Evolutionary conservation across 1,140 invertebrate species (phyloP), one percentile per base, ranked within the genome.

Genomic region (Pomacea maculata): DNA sequence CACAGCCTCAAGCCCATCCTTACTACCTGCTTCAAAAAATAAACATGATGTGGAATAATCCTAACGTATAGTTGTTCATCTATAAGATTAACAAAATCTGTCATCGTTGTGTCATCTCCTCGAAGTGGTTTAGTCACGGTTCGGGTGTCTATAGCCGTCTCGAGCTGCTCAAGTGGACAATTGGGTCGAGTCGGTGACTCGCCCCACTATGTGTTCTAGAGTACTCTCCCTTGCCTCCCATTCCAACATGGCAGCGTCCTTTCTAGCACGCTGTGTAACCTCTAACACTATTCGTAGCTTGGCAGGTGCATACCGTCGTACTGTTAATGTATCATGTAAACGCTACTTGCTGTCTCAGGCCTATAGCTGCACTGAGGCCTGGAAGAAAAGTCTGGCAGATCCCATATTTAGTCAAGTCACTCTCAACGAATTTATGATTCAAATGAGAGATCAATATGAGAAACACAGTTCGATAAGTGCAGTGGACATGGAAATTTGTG

Each of bases 401-500:
- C 78, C 74, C 12, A 45, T 75, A 12, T 75, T 84, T 29, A 57
- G 55, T 63, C 71, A 85, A 78, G 64, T 81, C 21, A 57, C 75
- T 34, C 68, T 83, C 11, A 72, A 67, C 82, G 85, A 88, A 54
- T 90, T 86, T 82, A 84, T 85, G 54, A 64, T 84, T 57, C 83
- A 89, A 74, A 55, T 88, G 21, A 77, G 84, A 73, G 84, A 86
- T 54, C 86, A 87, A 72, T 88, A 86, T 80, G 83, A 87, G 29
- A 86, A 85, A 68, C 80, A 84, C 52, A 81, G 75, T 12, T 73
- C 57, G 25, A 86, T 82, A 63, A 87, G 83, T 80, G 86, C 84
- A 34, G 81, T 90, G 55, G 89, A 90, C 75, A 84, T 90, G 55
- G 87, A 89, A 79, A 83, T 89, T 71, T 73, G 88, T 54, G 85